Percentiles rank a stretch among this genome's conserved stretches.
Evolutionary conservation across 2,113 vertebrate genomes (phyloP).

Genomic region (Apteryx owenii): DNA sequence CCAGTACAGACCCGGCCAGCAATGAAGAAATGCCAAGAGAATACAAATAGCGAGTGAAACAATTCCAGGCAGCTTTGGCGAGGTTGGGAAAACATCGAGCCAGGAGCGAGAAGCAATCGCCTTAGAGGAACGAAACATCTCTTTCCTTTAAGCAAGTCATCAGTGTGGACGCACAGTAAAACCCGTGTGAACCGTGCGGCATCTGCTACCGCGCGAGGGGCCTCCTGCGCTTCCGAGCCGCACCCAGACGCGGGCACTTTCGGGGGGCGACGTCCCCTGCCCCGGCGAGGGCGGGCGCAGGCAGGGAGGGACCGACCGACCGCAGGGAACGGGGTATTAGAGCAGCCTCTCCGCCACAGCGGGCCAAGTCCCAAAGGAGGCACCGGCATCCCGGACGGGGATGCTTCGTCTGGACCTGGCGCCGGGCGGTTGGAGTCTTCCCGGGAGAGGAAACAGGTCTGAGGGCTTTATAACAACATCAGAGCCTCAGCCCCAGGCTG

Average conservation of each 20-base stretch:
- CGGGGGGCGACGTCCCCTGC: no score
- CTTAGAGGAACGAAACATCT: background rate
- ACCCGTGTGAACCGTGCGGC: rapidly evolving
- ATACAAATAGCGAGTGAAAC: rapidly evolving
- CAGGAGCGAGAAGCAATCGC: background rate
- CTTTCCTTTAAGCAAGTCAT: background rate
- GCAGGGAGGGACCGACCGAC: no score
- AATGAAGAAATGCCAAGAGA: rapidly evolving
- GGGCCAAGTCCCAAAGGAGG: no score
- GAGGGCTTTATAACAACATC: no score
- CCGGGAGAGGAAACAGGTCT: rapidly evolving
- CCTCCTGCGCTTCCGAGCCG: no score
- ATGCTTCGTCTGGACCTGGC: background rate
- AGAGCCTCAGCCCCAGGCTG: rapidly evolving
- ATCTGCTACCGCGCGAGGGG: rapidly evolving
- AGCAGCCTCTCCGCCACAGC: no score
- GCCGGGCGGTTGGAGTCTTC: no score
- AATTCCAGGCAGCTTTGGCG: background rate
- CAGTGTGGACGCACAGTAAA: rapidly evolving
- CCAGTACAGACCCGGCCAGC: rapidly evolving
- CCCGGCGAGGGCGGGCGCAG: no score
- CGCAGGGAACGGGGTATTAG: no score
- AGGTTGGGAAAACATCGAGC: background rate
- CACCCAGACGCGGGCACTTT: no score
- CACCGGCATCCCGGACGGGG: no score